Evolutionary conservation across 2,888 invertebrate genomes (phyloP).

Genomic region (Brachypterus glaber): DNA sequence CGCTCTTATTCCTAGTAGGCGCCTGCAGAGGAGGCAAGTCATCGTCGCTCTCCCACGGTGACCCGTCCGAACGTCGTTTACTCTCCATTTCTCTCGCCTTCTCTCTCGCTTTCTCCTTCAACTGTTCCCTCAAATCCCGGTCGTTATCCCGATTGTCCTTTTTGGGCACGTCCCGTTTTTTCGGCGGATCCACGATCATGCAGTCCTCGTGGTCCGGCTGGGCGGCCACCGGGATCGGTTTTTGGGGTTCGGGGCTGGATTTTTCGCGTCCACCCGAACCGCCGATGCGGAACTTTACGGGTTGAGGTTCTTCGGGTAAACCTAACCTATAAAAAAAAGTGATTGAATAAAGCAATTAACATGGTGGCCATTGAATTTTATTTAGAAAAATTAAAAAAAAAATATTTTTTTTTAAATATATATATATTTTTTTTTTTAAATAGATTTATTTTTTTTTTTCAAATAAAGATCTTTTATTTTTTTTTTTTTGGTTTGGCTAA

Average conservation of each 20-base stretch:
- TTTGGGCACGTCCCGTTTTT: slow-evolving; percentile 19
- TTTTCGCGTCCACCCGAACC: slow-evolving; percentile 7
- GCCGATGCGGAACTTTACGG: slow-evolving; percentile 37
- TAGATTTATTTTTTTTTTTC: too few species aligned
- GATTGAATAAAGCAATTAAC: too few species aligned
- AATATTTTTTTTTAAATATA: too few species aligned
- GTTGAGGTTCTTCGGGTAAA: slow-evolving; percentile 34
- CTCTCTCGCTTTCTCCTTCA: slow-evolving; percentile 33
- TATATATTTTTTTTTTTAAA: too few species aligned
- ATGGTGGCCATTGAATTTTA: too few species aligned
- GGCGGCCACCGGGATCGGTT: slow-evolving; percentile 32
- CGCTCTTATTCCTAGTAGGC: slow-evolving; percentile 2
- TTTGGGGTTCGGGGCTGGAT: slow-evolving; percentile 17
- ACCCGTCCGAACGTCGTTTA: too few species aligned
- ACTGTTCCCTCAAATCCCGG: slow-evolving; percentile 35
- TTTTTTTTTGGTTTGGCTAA: too few species aligned
- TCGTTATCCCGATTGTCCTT: slow-evolving; percentile 5
- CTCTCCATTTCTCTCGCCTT: slow-evolving; percentile 7
- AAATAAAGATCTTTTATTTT: too few species aligned
- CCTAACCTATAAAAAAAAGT: slow-evolving; percentile 27
- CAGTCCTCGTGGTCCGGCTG: slow-evolving; percentile 33
- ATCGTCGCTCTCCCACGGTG: too few species aligned
- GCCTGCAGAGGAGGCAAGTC: too few species aligned
- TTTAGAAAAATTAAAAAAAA: too few species aligned
- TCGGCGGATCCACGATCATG: slow-evolving; percentile 24